Evolutionary conservation across 2,113 vertebrate species (phyloP).

Genomic region (Anolis sagrei): DNA sequence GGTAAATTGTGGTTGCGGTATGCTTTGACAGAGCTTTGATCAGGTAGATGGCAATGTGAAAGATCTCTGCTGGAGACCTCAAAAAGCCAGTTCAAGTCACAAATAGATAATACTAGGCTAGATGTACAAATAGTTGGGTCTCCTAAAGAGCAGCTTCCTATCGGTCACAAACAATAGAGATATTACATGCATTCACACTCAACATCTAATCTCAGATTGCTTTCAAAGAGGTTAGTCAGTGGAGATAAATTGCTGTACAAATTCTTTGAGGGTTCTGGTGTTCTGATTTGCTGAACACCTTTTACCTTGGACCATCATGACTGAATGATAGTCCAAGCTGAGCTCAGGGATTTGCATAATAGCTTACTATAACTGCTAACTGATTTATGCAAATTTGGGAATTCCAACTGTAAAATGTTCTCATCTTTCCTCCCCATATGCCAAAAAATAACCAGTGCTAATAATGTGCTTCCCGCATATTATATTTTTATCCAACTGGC

Average conservation of each 20-base stretch:
- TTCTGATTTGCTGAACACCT: slow-evolving; percentile 21
- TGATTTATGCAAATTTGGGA: slow-evolving; percentile 46
- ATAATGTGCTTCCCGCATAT: background rate
- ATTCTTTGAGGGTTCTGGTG: background rate
- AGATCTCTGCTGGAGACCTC: background rate
- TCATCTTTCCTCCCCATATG: slow-evolving; percentile 12
- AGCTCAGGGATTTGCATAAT: slow-evolving; percentile 46
- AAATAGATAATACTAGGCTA: background rate
- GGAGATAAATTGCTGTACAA: slow-evolving; percentile 1
- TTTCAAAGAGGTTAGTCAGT: background rate
- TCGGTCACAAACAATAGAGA: background rate
- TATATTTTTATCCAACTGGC: background rate
- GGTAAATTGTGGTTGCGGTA: background rate
- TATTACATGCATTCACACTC: background rate
- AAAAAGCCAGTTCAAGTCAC: background rate
- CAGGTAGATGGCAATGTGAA: background rate
- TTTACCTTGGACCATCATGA: slow-evolving; percentile 15
- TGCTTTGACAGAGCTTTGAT: background rate
- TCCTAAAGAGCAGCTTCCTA: background rate
- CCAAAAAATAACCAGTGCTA: slow-evolving; percentile 7
- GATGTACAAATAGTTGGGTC: background rate
- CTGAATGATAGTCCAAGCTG: slow-evolving; percentile 27
- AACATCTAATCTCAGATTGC: background rate
- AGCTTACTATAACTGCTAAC: slow-evolving; percentile 41
- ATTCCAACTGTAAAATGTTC: slow-evolving; percentile 16